phyloP scores from a whole-genome alignment of 1,140 invertebrate species.

The Branchinecta lindahli region DNA sequence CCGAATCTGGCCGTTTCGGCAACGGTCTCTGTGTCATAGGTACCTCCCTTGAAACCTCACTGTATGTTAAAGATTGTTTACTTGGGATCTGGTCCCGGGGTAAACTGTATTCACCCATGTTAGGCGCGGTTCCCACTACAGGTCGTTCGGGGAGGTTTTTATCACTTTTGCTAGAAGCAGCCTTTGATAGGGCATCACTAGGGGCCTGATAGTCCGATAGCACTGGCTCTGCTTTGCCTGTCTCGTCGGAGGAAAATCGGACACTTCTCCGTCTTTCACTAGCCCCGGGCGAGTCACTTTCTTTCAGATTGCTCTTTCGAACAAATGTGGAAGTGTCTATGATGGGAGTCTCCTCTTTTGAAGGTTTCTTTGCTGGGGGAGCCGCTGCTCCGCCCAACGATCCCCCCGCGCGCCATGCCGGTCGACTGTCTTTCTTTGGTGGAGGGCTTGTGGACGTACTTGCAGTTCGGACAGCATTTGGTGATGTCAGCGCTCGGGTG shows the following conservation, averaged over 20 bases:
- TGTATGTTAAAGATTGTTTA: not conserved
- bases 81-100: not conserved
- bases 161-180: not conserved
- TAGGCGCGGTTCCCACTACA: not conserved
- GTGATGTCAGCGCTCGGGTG: not conserved
- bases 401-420: not conserved
- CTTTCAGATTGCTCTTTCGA: not conserved
- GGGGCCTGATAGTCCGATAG: not conserved
- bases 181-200: not conserved
- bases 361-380: not conserved
- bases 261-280: conserved; percentile 1
- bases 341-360: not conserved
- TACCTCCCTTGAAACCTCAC: not conserved
- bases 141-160: too few species aligned
- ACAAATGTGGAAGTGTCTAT: not conserved
- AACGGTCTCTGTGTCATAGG: not conserved
- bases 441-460: not conserved
- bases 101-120: not conserved
- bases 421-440: not conserved
- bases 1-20: not conserved
- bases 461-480: not conserved
- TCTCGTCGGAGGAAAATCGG: not conserved
- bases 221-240: not conserved
- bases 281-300: not conserved
- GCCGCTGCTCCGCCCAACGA: not conserved